A percentile compares a stretch with the other conserved stretches of the same genome.
Conservation (phyloP, 2,888 invertebrate genomes). For the Ctena decussata region DNA sequence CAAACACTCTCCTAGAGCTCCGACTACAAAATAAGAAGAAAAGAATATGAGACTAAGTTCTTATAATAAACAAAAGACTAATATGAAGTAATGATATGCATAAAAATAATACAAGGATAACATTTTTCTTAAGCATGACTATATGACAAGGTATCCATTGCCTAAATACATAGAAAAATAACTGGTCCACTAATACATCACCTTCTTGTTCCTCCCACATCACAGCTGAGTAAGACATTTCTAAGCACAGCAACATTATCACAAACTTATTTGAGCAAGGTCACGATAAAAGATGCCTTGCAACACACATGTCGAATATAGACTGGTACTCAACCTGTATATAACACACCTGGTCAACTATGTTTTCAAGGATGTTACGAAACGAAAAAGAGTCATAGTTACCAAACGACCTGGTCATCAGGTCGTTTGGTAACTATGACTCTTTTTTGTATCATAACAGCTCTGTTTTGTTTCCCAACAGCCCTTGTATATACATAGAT, state of each 20-base stretch:
- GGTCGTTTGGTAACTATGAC: too few relatives aligned
- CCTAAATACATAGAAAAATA: neutral
- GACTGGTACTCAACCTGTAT: too few relatives aligned
- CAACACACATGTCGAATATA: too few relatives aligned
- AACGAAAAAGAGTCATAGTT: too few relatives aligned
- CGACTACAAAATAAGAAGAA: neutral
- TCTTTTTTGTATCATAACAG: too few relatives aligned
- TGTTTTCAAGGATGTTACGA: too few relatives aligned
- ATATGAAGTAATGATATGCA: conserved; percentile 6
- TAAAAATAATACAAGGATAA: conserved; percentile 2
- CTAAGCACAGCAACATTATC: neutral
- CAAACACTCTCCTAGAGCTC: too few relatives aligned
- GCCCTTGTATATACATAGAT: too few relatives aligned
- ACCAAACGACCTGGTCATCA: too few relatives aligned
- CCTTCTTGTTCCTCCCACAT: neutral
- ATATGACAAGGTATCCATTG: neutral
- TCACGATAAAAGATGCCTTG: neutral
- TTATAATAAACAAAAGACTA: neutral
- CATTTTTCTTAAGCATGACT: neutral
- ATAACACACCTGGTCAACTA: too few relatives aligned
- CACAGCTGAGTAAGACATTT: neutral
- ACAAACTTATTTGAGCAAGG: neutral
- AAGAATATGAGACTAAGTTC: neutral
- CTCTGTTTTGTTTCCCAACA: too few relatives aligned
- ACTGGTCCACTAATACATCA: neutral